Evolutionary conservation across 2,888 invertebrate genomes (phyloP).

Genomic region (Noctua janthe): DNA sequence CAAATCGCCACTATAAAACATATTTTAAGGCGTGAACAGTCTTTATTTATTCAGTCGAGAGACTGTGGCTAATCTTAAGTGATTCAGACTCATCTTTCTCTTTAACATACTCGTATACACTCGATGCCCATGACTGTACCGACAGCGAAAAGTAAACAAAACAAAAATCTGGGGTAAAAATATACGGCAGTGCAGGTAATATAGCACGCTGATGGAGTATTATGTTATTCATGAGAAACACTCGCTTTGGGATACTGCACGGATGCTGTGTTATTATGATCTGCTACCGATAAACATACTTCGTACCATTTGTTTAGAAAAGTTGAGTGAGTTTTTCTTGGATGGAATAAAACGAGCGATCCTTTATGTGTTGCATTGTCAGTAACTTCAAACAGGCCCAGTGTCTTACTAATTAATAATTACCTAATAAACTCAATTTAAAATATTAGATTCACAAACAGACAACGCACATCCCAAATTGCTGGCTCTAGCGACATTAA

Average conservation of each 20-base stretch:
- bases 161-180: slow-evolving; percentile 40
- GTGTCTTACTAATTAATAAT: too few species aligned
- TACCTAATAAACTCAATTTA: too few species aligned
- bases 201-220: slow-evolving; percentile 58
- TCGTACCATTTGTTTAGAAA: slow-evolving; percentile 5
- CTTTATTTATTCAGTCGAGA: not conserved
- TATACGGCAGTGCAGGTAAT: slow-evolving; percentile 56
- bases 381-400: too few species aligned
- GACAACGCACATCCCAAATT: too few species aligned
- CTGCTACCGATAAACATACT: slow-evolving; percentile 23
- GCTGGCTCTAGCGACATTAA: too few species aligned
- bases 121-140: not conserved
- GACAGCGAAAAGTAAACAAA: slow-evolving; percentile 41
- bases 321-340: not conserved
- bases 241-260: slow-evolving; percentile 53
- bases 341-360: too few species aligned
- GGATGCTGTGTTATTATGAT: slow-evolving; percentile 29
- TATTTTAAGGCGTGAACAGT: not conserved
- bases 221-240: slow-evolving; percentile 70
- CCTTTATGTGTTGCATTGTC: too few species aligned
- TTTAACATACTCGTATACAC: not conserved
- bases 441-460: too few species aligned
- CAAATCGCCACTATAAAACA: too few species aligned
- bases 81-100: too few species aligned
- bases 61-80: not conserved